phyloP scores from a whole-genome alignment of 1,140 invertebrate species.

The Sesamia nonagrioides region DNA sequence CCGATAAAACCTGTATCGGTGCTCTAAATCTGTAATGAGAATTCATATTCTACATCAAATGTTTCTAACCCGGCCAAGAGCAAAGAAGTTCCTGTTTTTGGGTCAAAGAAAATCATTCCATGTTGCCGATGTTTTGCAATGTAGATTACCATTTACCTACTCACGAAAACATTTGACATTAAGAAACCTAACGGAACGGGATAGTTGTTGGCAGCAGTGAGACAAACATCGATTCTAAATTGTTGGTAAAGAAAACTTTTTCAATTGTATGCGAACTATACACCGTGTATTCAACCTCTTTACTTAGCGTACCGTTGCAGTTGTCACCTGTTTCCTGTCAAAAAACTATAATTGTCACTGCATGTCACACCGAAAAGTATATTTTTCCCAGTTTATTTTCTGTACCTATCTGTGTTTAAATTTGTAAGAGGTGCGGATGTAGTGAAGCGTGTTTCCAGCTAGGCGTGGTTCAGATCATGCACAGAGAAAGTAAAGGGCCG shows the following conservation, averaged over 20 bases:
- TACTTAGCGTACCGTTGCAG: background rate
- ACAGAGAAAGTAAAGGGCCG: slow-evolving; percentile 78
- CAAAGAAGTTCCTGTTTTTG: slow-evolving; percentile 4
- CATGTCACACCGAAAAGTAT: background rate
- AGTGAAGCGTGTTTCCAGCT: slow-evolving; percentile 46
- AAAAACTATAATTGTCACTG: background rate
- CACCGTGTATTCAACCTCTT: background rate
- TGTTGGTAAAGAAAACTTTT: slow-evolving; percentile 2
- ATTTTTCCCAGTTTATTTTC: background rate
- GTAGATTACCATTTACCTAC: too few relatives aligned
- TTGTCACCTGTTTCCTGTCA: slow-evolving; percentile 3
- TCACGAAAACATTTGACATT: slow-evolving; percentile 25
- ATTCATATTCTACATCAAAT: slow-evolving; percentile 35
- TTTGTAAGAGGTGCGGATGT: slow-evolving; percentile 24
- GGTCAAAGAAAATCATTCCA: slow-evolving; percentile 41
- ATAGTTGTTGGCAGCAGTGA: background rate
- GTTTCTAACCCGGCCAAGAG: slow-evolving; percentile 36
- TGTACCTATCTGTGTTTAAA: slow-evolving; percentile 12
- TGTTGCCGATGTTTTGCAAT: slow-evolving; percentile 44
- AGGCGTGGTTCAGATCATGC: slow-evolving; percentile 58
- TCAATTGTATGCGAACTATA: background rate
- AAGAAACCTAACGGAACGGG: slow-evolving; percentile 20
- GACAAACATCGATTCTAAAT: slow-evolving; percentile 3
- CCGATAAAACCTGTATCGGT: slow-evolving; percentile 9
- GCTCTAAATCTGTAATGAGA: slow-evolving; percentile 25